phyloP scores from a whole-genome alignment of 1,140 invertebrate genomes.

The Sycophaga agraensis region DNA sequence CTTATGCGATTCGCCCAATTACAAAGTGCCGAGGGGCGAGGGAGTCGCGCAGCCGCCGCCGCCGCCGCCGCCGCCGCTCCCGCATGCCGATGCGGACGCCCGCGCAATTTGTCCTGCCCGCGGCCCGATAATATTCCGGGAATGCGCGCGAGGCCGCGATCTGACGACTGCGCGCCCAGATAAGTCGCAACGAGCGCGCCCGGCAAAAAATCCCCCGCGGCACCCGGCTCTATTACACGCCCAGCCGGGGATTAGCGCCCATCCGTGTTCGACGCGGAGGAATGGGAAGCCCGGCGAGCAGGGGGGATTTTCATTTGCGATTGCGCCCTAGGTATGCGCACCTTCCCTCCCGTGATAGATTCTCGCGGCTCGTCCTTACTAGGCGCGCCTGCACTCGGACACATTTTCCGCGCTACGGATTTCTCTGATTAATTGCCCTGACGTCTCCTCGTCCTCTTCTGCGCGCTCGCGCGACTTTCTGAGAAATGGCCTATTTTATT shows the following conservation, averaged over 20 bases:
- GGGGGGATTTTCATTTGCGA: not conserved
- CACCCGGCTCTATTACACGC: not conserved
- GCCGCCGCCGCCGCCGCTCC: not conserved
- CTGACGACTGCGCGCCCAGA: not conserved
- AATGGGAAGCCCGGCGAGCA: not conserved
- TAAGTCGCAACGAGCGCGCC: conserved; percentile 6
- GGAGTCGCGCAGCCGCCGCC: not conserved
- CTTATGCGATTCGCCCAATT: conserved; percentile 41
- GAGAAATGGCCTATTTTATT: no score
- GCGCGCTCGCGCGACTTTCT: no score
- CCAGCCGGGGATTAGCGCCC: not conserved
- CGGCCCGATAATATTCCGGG: conserved; percentile 10
- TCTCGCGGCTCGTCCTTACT: no score
- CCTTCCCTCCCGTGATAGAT: no score
- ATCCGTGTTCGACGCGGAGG: not conserved
- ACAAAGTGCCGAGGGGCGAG: conserved; percentile 31
- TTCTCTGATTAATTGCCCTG: no score
- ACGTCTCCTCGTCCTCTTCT: no score
- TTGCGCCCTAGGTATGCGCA: no score
- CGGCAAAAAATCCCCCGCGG: not conserved
- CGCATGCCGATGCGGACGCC: conserved; percentile 11
- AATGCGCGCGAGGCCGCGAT: conserved; percentile 5
- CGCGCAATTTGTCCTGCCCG: conserved; percentile 17
- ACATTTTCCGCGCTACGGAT: no score
- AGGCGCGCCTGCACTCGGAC: no score